Evolutionary conservation across 2,113 vertebrate species (phyloP).

Genomic region (Phrynosoma platyrhinos): DNA sequence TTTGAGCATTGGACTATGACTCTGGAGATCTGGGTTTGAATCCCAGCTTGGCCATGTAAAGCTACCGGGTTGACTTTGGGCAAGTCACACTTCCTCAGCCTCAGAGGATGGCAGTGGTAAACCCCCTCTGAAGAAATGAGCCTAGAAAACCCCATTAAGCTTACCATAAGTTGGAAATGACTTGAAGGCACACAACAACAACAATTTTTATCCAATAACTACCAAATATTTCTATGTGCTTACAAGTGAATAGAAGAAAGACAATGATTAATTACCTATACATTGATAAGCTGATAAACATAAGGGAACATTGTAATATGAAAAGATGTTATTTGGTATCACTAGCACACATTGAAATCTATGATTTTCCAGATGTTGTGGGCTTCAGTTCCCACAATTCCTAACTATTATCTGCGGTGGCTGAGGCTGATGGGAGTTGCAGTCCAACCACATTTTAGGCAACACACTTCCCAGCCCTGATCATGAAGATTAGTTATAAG

Average conservation of each 20-base stretch:
- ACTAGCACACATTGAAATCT: neutral
- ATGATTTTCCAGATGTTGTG: neutral
- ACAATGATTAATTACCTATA: neutral
- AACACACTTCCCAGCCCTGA: too few relatives aligned
- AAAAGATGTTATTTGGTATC: neutral
- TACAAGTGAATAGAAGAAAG: slow-evolving; percentile 25
- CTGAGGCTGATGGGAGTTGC: neutral
- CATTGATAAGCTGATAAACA: neutral
- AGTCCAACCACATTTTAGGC: neutral
- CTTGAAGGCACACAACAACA: too few relatives aligned
- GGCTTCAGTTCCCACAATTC: neutral
- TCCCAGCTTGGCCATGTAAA: too few relatives aligned
- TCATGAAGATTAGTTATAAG: too few relatives aligned
- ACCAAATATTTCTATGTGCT: neutral
- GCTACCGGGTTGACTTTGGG: too few relatives aligned
- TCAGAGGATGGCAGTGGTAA: too few relatives aligned
- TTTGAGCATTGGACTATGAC: too few relatives aligned
- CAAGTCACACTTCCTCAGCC: too few relatives aligned
- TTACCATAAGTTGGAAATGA: too few relatives aligned
- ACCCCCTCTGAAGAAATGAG: too few relatives aligned
- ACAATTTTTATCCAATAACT: slow-evolving; percentile 5
- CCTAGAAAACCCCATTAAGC: too few relatives aligned
- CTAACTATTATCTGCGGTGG: neutral
- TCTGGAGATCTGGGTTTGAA: too few relatives aligned
- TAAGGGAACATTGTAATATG: slow-evolving; percentile 2